Conservation (phyloP, 2,888 invertebrate genomes). For the Cosmia pyralina region DNA sequence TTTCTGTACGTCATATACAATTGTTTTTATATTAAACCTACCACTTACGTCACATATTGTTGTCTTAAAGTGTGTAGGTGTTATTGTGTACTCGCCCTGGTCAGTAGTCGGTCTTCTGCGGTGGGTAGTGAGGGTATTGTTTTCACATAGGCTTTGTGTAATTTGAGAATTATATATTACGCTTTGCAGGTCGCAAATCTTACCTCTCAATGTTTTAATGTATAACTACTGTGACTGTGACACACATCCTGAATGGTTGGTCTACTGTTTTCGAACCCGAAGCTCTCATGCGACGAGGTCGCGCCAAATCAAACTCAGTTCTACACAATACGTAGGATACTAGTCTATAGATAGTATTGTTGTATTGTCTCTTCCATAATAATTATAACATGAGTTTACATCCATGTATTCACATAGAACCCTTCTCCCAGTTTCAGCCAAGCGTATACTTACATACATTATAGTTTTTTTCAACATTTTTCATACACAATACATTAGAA, state of each 20-base stretch:
- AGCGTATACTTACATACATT: conserved; percentile 24
- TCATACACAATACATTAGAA: conserved; percentile 29
- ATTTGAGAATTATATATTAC: not conserved
- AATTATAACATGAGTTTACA: conserved; percentile 3
- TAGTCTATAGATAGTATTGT: not conserved
- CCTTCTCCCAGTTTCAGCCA: conserved; percentile 37
- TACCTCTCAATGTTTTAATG: not conserved
- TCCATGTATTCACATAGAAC: conserved; percentile 15
- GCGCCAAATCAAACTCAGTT: not conserved
- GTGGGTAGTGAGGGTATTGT: not conserved
- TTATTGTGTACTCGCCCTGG: not conserved
- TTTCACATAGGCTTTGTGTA: not conserved
- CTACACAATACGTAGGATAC: not conserved
- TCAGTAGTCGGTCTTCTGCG: not conserved
- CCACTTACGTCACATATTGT: not conserved
- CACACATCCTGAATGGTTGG: not conserved
- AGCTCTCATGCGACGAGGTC: not conserved
- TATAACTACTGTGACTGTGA: too few relatives aligned
- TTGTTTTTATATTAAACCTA: not conserved
- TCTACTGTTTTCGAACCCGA: too few relatives aligned
- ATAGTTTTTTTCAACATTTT: conserved; percentile 27
- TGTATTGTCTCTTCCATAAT: conserved; percentile 9
- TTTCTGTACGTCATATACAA: not conserved
- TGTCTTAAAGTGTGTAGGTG: not conserved
- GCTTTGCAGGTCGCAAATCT: not conserved